A percentile compares a stretch with the other conserved stretches of the same genome.
phyloP scores from a whole-genome alignment of 1,140 invertebrate genomes.

The Cydia splendana region DNA sequence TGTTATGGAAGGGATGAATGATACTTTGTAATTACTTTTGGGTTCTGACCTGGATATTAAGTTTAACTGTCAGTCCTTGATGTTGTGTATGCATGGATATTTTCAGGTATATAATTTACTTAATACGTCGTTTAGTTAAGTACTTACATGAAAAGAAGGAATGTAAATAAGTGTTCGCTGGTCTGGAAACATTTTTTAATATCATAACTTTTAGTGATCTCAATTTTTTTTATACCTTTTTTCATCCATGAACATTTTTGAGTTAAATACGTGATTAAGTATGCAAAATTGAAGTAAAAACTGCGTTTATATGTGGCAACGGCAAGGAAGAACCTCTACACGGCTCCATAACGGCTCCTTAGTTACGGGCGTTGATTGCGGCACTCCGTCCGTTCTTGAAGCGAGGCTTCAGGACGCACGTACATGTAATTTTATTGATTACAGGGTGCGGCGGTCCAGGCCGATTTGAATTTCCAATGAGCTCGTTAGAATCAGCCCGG shows the following conservation, averaged over 20 bases:
- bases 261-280: background rate
- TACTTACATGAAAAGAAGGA: background rate
- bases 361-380: slow-evolving; percentile 26
- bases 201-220: background rate
- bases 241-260: background rate
- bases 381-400: slow-evolving; percentile 32
- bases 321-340: background rate
- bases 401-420: slow-evolving; percentile 67
- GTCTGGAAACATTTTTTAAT: background rate
- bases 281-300: background rate
- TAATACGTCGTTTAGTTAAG: background rate
- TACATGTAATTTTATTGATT: slow-evolving; percentile 79
- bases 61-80: slow-evolving; percentile 47
- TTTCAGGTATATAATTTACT: background rate
- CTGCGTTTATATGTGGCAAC: background rate
- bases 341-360: slow-evolving; percentile 15
- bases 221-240: background rate
- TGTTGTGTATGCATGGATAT: slow-evolving; percentile 39
- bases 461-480: slow-evolving; percentile 78
- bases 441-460: slow-evolving; percentile 66
- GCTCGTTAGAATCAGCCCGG: slow-evolving; percentile 70
- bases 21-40: slow-evolving; percentile 62
- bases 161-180: background rate
- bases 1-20: slow-evolving; percentile 62
- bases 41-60: slow-evolving; percentile 49